Base-by-base conservation (phyloP, 2,888 invertebrate species). In the Apomyelois bistriatella region DNA sequence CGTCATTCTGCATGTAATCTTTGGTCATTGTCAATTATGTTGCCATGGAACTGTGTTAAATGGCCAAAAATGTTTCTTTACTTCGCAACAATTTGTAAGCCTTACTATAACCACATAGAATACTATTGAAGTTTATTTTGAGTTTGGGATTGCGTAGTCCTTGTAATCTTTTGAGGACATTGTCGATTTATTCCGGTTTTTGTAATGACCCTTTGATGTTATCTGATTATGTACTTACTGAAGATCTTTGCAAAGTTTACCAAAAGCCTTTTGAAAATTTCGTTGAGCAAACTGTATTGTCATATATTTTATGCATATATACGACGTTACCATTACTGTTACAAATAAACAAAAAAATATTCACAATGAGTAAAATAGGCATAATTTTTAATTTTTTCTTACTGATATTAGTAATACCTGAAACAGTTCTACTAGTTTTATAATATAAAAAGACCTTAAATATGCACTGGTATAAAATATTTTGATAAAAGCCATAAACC, bases 1-100 rank as follows among this genome's bases (percentile, higher is more conserved):
- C 69, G 68, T 68, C 66, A 70, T 56, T 38, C 41, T 28, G 50
- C 56, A 53, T 59, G 61, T 58, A 58, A 64, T 60, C 53, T 60
- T 54, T 55, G 42, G 43, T 40, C 38, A 48, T 40, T 53, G 53
- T 47, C 52, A 52, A 53, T 49, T 22, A 22, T 41, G 54, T 64
- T 60, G 55, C 55, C 57, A 56, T 53, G 57, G 59, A 22, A 51
- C 54, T 42, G 8, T 56, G 51, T 54, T 64, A 52, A 56, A 58
- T 64, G 61, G 42, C 49, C 56, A 28, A 22, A 22, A 42, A 28
- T 12, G 12, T 28, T 17, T 28, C 28, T 28, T 43, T 30, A 12
- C 42, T 43, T 43, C 28, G 7, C 42, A n/a, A 28, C 42, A 43
- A 43, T 43, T 43, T 12, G 1, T 12, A 43, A 43, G 42, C 28